Evolutionary conservation across 1,140 invertebrate species (phyloP).

Genomic region (Centruroides vittatus): DNA sequence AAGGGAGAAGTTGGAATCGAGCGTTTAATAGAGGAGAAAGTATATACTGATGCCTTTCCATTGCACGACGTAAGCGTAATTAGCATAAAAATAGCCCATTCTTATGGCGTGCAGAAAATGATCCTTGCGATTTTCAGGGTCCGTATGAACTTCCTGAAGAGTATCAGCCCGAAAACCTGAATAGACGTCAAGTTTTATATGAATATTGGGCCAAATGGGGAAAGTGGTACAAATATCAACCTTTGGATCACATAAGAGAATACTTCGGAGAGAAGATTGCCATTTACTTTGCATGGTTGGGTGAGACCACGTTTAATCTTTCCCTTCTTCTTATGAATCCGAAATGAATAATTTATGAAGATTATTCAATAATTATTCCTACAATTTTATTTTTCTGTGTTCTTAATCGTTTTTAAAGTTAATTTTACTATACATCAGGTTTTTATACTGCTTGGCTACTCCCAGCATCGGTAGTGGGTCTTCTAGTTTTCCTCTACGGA

Average conservation of each 20-base stretch:
- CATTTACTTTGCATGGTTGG: slow-evolving; percentile 92
- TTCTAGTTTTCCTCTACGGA: slow-evolving; percentile 62
- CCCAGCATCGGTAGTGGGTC: slow-evolving; percentile 72
- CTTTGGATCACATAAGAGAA: slow-evolving; percentile 79
- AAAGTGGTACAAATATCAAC: slow-evolving; percentile 55
- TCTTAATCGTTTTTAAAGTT: background rate
- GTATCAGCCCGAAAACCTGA: slow-evolving; percentile 41
- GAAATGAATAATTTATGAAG: too few relatives aligned
- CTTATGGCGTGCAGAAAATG: too few relatives aligned
- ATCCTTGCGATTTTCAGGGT: slow-evolving; percentile 24
- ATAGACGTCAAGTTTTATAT: slow-evolving; percentile 41
- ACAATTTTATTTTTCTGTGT: too few relatives aligned
- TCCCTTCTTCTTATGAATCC: too few relatives aligned
- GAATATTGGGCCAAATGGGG: slow-evolving; percentile 48
- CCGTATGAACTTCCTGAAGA: slow-evolving; percentile 37
- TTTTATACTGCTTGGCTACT: slow-evolving; percentile 83
- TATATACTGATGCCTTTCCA: slow-evolving; percentile 58
- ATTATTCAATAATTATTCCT: too few relatives aligned
- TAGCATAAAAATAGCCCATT: too few relatives aligned
- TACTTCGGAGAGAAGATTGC: slow-evolving; percentile 95
- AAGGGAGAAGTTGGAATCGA: slow-evolving; percentile 55
- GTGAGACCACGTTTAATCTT: slow-evolving; percentile 25
- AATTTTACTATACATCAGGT: slow-evolving; percentile 30
- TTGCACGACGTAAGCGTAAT: slow-evolving; percentile 49
- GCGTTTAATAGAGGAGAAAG: slow-evolving; percentile 51